Evolutionary conservation across 1,140 invertebrate species (phyloP).

Genomic region (Drosophila pseudoobscura): DNA sequence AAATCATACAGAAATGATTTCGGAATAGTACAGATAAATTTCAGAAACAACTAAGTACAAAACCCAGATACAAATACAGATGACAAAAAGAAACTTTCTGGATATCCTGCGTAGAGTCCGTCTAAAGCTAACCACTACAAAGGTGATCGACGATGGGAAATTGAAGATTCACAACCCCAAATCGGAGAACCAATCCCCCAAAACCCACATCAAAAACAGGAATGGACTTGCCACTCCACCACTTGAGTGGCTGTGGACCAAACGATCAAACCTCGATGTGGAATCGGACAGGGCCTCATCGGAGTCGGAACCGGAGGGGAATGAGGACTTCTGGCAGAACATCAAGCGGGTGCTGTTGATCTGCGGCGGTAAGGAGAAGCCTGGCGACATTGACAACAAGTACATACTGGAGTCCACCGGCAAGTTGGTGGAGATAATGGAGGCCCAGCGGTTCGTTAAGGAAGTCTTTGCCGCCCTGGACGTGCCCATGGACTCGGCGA

Average conservation of each 20-base stretch:
- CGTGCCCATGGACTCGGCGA: conserved; percentile 84
- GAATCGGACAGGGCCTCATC: background rate
- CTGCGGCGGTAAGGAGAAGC: conserved; percentile 17
- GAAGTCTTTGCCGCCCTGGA: conserved; percentile 48
- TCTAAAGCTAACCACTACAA: background rate
- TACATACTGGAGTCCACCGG: background rate
- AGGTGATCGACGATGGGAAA: background rate
- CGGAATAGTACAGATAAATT: background rate
- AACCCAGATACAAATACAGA: background rate
- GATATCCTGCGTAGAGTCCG: conserved; percentile 25
- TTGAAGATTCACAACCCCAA: no score
- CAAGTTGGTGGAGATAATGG: conserved; percentile 31
- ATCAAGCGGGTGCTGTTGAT: conserved; percentile 20
- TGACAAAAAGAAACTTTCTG: conserved; percentile 13
- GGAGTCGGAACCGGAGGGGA: background rate
- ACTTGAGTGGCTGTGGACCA: background rate
- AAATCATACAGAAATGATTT: background rate
- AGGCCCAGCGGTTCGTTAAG: conserved; percentile 43
- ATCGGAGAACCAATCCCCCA: no score
- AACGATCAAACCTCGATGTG: background rate
- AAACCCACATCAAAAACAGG: background rate
- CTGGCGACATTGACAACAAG: background rate
- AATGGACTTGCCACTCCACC: background rate
- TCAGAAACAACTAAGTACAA: conserved; percentile 3
- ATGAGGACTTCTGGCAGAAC: conserved; percentile 34